Evolutionary conservation across 2,113 vertebrate species (phyloP), one percentile per base, ranked within the genome.

Genomic region (Heterocephalus glaber): DNA sequence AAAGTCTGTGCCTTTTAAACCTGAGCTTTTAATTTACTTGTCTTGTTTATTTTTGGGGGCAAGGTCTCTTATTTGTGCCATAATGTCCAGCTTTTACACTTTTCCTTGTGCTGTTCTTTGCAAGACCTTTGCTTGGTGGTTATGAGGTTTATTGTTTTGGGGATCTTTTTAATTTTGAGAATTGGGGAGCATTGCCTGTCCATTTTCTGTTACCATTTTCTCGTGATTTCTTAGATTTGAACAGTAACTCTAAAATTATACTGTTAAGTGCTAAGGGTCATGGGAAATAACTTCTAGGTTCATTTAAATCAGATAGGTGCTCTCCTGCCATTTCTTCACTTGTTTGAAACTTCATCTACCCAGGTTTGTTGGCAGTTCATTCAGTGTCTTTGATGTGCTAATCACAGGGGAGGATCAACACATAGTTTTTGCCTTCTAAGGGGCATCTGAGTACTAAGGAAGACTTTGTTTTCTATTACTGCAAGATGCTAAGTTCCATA

Each of bases 381-480:
- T 28, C 4, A 74, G 72, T 90, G 22, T 83, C 52, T 83, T 90
- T 13, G 41, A 44, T 86, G 63, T 92, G 66, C 41, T 90, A 74
- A 92, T 33, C 20, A 74, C 63, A 88, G 54, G 52, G 54, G 83
- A 93, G 54, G 77, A 84, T 84, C 87, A 92, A 49, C n/a, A 58
- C 63, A 54, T 41, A 66, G 47, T 87, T 83, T 93, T 82, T 90
- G 86, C 86, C 24, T 87, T 82, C 14, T 77, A n/a, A n/a, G 72
- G n/a, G 12, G 16, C 19, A 16, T 28, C 77, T 66, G 8, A 54
- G 65, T 95, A 6, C 49, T 90, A 90, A 82, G 52, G 35, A 95
- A 92, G 38, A 54, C 13, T 52, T 12, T 41, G 65, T 86, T 60
- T 82, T 93, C 65, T 90, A 0, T 90, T 66, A 82, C 58, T 83